Base-by-base conservation (phyloP, 2,797 vertebrate genomes). In the Echiichthys vipera region DNA sequence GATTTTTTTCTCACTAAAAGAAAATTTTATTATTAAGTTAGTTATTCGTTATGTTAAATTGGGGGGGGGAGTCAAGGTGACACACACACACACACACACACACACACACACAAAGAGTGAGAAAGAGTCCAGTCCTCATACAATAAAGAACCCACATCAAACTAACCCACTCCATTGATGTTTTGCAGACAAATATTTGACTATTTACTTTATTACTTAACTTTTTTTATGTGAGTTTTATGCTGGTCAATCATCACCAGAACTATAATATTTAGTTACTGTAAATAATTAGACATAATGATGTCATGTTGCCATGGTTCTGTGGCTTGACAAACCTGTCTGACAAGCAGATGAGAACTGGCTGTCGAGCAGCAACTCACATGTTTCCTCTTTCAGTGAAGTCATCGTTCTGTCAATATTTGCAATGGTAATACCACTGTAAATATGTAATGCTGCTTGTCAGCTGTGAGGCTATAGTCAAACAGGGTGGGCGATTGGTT, bases 321-420 rank as follows among this genome's bases (percentile, higher is more conserved):
- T 67, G 45, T 3, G 22, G 32, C 88, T 82, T 8, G 78, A 88
- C 72, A 62, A 86, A 94, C 93, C 89, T 79, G 94, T 92, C 82
- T 82, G 83, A 85, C 92, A n/a, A 73, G 74, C 81, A 86, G 58
- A 71, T 83, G 88, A 88, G 89, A 87, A 78, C 39, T 64, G 73
- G 54, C 49, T 64, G 75, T 74, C 65, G 37, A 80, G 70, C 84
- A 84, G 65, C 77, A n/a, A 18, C 80, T 92, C 90, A 90, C 83
- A 85, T 90, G 91, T 89, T 94, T 94, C 92, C 90, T 92, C 91
- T 87, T 92, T 87, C 62, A 56, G 69, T 92, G 90, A 93, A 86
- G 89, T 91, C 90, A 92, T 91, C 71, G 46, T 65, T 88, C 72
- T 88, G 93, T 93, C 91, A 94, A 94, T 93, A 93, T 93, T 94